Evolutionary conservation across 2,797 vertebrate species (phyloP).

Genomic region (Danio tinwini): DNA sequence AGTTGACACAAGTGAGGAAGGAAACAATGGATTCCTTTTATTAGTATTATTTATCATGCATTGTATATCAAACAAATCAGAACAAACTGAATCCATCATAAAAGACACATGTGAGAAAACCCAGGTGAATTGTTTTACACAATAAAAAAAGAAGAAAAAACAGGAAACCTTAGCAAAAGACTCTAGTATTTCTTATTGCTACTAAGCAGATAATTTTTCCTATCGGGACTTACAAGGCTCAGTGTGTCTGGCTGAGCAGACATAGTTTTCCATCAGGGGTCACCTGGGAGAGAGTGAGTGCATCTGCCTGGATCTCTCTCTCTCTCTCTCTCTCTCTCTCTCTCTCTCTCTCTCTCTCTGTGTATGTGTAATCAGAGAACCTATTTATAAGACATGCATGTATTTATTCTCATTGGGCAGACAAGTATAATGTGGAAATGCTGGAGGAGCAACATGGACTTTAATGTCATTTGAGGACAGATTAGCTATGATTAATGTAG

Average conservation of each 20-base stretch:
- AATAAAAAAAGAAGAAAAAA: not conserved
- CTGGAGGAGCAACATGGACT: not conserved
- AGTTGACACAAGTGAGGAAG: too few species aligned
- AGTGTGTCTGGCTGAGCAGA: constrained; percentile 49
- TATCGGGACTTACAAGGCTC: constrained; percentile 26
- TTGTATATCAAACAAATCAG: too few species aligned
- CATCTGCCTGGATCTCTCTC: constrained; percentile 36
- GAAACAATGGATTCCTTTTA: too few species aligned
- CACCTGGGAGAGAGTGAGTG: constrained; percentile 35
- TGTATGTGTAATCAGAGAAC: constrained; percentile 16
- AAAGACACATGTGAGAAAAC: not conserved
- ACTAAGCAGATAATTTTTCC: not conserved
- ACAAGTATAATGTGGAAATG: constrained; percentile 1
- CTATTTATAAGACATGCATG: constrained; percentile 39
- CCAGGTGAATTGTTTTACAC: not conserved
- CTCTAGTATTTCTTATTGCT: not conserved
- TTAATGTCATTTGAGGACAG: not conserved
- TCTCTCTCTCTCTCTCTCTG: not conserved
- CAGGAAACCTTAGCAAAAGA: not conserved
- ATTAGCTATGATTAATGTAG: not conserved
- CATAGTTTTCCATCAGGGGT: constrained; percentile 71
- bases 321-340: not conserved
- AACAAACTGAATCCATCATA: not conserved
- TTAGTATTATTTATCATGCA: too few species aligned
- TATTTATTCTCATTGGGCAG: constrained; percentile 17